Base-by-base conservation (phyloP, 2,888 invertebrate genomes). In the Itoplectis maculator region DNA sequence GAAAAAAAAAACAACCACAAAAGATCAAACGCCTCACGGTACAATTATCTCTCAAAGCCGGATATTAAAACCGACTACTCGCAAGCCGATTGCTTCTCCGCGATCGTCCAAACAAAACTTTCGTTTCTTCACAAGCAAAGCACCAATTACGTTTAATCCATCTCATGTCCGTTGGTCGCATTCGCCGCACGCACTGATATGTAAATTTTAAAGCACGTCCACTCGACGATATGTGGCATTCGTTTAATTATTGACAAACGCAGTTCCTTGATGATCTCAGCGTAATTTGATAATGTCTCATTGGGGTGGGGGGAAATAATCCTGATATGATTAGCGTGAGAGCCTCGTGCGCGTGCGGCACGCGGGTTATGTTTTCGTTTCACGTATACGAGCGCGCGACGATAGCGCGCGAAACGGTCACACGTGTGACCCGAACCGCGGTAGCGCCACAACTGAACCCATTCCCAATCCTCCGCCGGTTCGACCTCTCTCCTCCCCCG, bases 361-460 rank as follows among this genome's bases (percentile, higher is more conserved):
- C 65, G 54, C 20, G 49, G n/a, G n/a, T n/a, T n/a, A n/a, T 66
- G 47, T 77, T 59, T 11, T 42, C 54, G 13, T 51, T 23, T 47
- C 45, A 45, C 73, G 29, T 29, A 45, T 56, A 23, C 66, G 86
- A 82, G 78, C 68, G 80, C 85, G n/a, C n/a, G 76, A 23, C 66
- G 86, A 82, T 79, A 70, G 80, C 85, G 80, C 85, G 76, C 72
- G 76, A 85, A 85, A 83, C 76, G 72, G 68, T 83, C 78, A 85
- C 87, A 86, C 89, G 87, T 89, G 88, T 87, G 88, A 87, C 84
- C 88, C 84, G 89, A 89, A 82, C 88, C 91, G 89, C 90, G 91
- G 90, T 88, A 88, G 90, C 91, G 91, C 90, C 91, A 90, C 91
- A 89, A 92, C 92, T 92, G 91, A 91, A 88, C 79, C 87, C 89